Conservation (phyloP, 1,140 invertebrate genomes). For the Drosophila suzukii region DNA sequence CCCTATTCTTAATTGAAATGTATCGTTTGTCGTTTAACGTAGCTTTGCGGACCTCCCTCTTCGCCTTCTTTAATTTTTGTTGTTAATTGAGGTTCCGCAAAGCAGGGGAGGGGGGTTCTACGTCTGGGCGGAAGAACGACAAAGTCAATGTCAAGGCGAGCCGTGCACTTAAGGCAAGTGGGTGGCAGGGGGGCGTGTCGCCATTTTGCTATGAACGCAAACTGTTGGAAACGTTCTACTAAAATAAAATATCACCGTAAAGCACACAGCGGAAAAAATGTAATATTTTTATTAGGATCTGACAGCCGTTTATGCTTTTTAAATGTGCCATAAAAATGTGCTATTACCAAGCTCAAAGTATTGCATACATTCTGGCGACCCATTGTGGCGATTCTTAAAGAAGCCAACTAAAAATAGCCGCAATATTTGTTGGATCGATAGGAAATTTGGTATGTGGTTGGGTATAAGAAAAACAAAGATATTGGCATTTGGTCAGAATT, state of each 20-base stretch:
- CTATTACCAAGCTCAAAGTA: too few relatives aligned
- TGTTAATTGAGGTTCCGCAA: conserved; percentile 27
- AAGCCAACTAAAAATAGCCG: not conserved
- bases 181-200: conserved; percentile 12
- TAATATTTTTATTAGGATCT: not conserved
- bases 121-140: conserved; percentile 18
- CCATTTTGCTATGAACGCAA: conserved; percentile 16
- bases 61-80: conserved; percentile 26
- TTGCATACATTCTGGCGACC: conserved; percentile 7
- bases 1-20: conserved; percentile 65
- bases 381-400: not conserved
- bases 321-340: not conserved
- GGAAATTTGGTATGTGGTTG: not conserved
- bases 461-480: not conserved
- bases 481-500: not conserved
- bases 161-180: conserved; percentile 19
- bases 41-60: not conserved
- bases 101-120: not conserved
- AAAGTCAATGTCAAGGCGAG: conserved; percentile 60
- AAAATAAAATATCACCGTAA: not conserved
- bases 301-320: not conserved
- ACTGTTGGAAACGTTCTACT: too few relatives aligned
- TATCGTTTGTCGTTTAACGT: conserved; percentile 61
- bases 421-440: not conserved
- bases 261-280: not conserved